Conservation (phyloP, 2,888 invertebrate genomes). For the Chrysotoxum bicinctum region DNA sequence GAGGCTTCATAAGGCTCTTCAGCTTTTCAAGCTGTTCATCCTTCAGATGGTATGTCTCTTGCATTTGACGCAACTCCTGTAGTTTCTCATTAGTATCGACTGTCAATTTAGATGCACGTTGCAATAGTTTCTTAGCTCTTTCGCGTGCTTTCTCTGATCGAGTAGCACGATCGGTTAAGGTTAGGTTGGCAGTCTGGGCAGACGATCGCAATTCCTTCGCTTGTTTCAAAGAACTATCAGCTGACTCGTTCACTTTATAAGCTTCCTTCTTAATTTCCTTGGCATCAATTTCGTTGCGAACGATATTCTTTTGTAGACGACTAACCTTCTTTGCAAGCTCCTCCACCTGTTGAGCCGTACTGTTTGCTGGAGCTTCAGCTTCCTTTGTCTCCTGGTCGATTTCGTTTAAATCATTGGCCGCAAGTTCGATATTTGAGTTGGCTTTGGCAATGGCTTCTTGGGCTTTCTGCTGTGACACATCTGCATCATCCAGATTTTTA, state of each 20-base stretch:
- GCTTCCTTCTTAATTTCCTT: slow-evolving; percentile 91
- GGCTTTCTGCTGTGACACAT: slow-evolving; percentile 91
- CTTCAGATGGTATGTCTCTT: slow-evolving; percentile 84
- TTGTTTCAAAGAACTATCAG: slow-evolving; percentile 87
- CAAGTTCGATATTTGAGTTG: slow-evolving; percentile 89
- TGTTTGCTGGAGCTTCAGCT: slow-evolving; percentile 90
- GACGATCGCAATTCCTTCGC: slow-evolving; percentile 82
- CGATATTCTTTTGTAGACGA: slow-evolving; percentile 89
- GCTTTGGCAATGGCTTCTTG: slow-evolving; percentile 91
- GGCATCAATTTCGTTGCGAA: slow-evolving; percentile 91
- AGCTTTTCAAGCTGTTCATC: slow-evolving; percentile 84
- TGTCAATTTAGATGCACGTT: slow-evolving; percentile 91
- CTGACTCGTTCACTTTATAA: slow-evolving; percentile 87
- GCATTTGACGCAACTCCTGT: slow-evolving; percentile 85
- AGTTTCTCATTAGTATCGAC: slow-evolving; percentile 89
- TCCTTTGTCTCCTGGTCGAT: slow-evolving; percentile 91
- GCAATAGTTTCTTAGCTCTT: slow-evolving; percentile 89
- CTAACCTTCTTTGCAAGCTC: slow-evolving; percentile 87
- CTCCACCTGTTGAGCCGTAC: slow-evolving; percentile 89
- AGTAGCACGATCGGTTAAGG: slow-evolving; percentile 87
- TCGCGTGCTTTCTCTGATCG: slow-evolving; percentile 90
- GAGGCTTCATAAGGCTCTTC: slow-evolving; percentile 84
- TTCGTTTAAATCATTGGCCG: slow-evolving; percentile 89
- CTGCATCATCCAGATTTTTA: slow-evolving; percentile 90
- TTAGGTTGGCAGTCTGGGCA: slow-evolving; percentile 88